These are phyloP conservation scores for Nephrocerus scutellatus DNA, from an alignment of 2,888 invertebrate genomes.

Conservation along the genomic window DNA sequence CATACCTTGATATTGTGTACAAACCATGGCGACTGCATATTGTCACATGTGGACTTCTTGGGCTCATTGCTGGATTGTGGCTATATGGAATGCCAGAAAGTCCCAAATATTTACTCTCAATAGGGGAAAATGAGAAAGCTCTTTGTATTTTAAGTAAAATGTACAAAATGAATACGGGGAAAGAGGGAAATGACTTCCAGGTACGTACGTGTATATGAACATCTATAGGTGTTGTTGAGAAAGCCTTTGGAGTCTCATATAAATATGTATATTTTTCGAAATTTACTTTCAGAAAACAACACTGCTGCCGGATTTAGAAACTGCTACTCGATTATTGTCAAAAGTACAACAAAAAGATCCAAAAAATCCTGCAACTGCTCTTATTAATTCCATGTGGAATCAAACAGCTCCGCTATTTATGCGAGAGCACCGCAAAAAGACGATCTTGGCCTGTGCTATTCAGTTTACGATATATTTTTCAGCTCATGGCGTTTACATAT, in stretches of 20 bases:
- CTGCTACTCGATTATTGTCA: constrained; percentile 4
- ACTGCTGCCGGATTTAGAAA: constrained; percentile 20
- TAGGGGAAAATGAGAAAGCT: constrained; percentile 31
- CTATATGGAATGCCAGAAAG: constrained; percentile 38
- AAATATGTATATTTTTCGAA: no score
- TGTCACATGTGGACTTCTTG: constrained; percentile 33
- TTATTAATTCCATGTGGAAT: constrained; percentile 33
- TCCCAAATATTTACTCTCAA: constrained; percentile 37
- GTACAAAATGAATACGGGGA: constrained; percentile 28
- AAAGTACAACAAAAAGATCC: constrained; percentile 3
- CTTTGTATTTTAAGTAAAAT: constrained; percentile 29
- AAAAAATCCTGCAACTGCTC: constrained; percentile 1
- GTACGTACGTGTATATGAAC: background rate
- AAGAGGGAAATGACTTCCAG: background rate
- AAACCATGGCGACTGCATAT: constrained; percentile 42
- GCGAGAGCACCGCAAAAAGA: constrained; percentile 30
- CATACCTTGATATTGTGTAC: constrained; percentile 28
- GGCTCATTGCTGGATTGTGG: constrained; percentile 30
- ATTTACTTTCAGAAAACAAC: constrained; percentile 16
- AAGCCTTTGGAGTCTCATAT: background rate
- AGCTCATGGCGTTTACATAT: constrained; percentile 39
- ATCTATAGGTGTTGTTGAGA: background rate
- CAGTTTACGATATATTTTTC: constrained; percentile 38
- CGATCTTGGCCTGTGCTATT: constrained; percentile 33
- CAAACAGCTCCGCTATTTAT: constrained; percentile 41